These are phyloP conservation scores for Torymus auratus DNA, from an alignment of 2,888 invertebrate genomes.

Conservation along the genomic window DNA sequence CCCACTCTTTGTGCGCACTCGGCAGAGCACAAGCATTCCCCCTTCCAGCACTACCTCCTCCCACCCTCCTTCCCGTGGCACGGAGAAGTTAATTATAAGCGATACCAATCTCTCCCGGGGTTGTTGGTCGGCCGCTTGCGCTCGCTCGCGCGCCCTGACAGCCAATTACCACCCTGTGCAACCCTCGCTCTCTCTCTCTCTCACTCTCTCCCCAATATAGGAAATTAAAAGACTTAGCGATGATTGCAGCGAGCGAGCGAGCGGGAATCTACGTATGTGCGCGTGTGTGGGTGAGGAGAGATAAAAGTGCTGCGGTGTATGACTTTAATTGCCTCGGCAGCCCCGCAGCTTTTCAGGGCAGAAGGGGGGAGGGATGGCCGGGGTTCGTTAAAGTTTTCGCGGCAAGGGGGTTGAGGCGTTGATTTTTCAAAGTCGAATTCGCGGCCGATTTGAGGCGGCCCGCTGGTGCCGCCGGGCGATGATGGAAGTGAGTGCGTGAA, in stretches of 20 bases:
- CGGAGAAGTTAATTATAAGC: constrained; percentile 77
- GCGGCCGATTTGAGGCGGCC: not conserved
- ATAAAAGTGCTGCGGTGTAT: constrained; percentile 53
- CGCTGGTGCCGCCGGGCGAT: not conserved
- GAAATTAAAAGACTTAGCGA: constrained; percentile 77
- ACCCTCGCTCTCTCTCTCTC: constrained; percentile 66
- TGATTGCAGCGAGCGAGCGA: constrained; percentile 68
- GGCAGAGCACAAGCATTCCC: not conserved
- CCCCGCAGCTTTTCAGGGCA: constrained; percentile 15
- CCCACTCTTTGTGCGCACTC: constrained; percentile 23
- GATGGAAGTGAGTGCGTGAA: not conserved
- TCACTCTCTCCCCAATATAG: constrained; percentile 69
- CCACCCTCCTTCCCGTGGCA: constrained; percentile 71
- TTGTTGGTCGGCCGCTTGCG: constrained; percentile 70
- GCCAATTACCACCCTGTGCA: constrained; percentile 76
- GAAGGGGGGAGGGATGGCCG: constrained; percentile 1
- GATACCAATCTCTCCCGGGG: constrained; percentile 76
- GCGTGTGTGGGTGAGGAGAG: constrained; percentile 29
- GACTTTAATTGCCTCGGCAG: constrained; percentile 56
- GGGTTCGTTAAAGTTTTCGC: constrained; percentile 38
- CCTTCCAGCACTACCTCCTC: not conserved
- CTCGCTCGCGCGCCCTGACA: constrained; percentile 70
- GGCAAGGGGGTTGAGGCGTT: constrained; percentile 4
- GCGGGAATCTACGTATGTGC: constrained; percentile 37
- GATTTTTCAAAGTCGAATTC: constrained; percentile 29